phyloP scores from a whole-genome alignment of 1,140 invertebrate genomes.

The Colletes gigas region DNA sequence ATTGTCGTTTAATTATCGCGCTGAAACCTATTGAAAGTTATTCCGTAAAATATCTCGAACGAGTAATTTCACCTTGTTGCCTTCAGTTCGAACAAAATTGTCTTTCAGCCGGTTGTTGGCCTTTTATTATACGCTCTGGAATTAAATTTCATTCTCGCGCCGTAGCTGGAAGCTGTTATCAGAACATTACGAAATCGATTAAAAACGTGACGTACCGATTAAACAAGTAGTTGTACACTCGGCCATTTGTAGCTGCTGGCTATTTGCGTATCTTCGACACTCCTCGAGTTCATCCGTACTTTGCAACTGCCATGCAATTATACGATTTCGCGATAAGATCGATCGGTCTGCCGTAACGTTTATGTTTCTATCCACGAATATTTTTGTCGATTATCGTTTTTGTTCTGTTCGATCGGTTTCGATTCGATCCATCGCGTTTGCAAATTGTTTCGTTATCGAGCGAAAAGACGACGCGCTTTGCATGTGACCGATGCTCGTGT shows the following conservation, averaged over 20 bases:
- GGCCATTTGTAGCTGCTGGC: neutral
- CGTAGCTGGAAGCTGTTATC: neutral
- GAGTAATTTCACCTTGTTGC: neutral
- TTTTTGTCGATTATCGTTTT: too few species aligned
- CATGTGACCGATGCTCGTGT: neutral
- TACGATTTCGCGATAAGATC: neutral
- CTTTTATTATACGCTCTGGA: neutral
- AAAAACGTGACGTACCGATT: neutral
- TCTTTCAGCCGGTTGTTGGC: neutral
- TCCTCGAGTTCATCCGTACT: too few species aligned
- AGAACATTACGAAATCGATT: neutral
- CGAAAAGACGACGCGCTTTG: neutral
- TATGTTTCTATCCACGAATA: neutral
- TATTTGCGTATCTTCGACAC: conserved; percentile 17
- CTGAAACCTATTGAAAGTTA: neutral
- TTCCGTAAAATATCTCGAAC: neutral
- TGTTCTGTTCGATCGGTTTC: neutral
- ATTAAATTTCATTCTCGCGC: neutral
- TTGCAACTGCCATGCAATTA: neutral
- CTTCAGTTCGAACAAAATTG: neutral
- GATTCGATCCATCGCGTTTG: neutral
- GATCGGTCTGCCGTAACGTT: neutral
- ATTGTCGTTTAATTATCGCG: neutral
- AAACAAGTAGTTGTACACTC: neutral
- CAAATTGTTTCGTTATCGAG: neutral